Base-by-base conservation (phyloP, 2,113 vertebrate genomes). In the Melanotaenia duboulayi region DNA sequence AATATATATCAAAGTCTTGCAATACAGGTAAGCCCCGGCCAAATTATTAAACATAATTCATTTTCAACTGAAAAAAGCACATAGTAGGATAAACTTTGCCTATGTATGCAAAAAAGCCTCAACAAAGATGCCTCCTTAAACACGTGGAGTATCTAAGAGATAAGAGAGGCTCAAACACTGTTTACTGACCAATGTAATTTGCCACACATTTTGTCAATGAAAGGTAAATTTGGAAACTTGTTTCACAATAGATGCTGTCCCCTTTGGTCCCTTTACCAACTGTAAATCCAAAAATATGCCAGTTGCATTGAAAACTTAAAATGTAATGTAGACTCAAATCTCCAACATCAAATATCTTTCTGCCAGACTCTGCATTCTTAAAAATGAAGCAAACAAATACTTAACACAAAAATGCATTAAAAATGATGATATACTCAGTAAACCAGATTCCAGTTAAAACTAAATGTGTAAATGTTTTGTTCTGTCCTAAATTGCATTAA, bases 241-340 rank as follows among this genome's bases (percentile, higher is more conserved):
- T 44, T 28, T 42, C 12, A 23, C 17, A 28, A 40, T n/a, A 12
- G 6, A 20, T 23, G 4, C 6, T 37, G 28, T 40, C 14, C 14
- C 40, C 7, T 37, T 63, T 65, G 73, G 72, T 76, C 81, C 59
- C 52, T 80, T 81, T 56, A 54, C 61, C 40, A 63, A 77, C 32
- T 1, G 54, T 52, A 71, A 20, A 61, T 40, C 56, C 39, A 28
- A 24, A 0, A 74, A 52, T 35, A 49, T 25, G 10, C 8, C 17
- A 44, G 65, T 54, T 32, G 39, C 35, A 24, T 37, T 44, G 17
- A 39, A 28, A n/a, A 49, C 0, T 2, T 22, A n/a, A 64, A 22
- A 69, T 55, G 14, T 60, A 61, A 9, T 69, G 39, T 64, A 44
- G 23, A 63, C 22, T n/a, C 59, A 9, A 1, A 71, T 23, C 3